Percentiles rank a stretch among this genome's conserved stretches.
Conservation (phyloP, 92 coral and sea anemone genomes). For the Muricea muricata region DNA sequence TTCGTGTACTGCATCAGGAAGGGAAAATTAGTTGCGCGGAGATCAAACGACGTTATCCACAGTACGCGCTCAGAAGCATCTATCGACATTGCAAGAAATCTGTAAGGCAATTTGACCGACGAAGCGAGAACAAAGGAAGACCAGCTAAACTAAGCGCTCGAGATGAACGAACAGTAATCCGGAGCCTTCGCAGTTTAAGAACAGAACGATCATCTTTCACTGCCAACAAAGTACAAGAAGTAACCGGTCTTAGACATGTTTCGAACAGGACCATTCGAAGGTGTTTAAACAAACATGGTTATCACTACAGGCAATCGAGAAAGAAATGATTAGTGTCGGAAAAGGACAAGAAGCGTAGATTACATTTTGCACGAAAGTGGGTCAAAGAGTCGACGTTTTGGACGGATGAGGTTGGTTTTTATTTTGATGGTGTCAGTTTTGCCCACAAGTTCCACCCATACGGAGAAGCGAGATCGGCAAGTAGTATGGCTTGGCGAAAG, state of each 20-base stretch:
- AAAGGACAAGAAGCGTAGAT: conserved; percentile 1
- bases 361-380: background rate
- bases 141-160: background rate
- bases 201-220: background rate
- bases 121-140: background rate
- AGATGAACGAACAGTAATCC: background rate
- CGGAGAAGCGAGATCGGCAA: too few relatives aligned
- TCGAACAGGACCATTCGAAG: conserved; percentile 3
- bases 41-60: conserved; percentile 1
- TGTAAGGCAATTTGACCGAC: background rate
- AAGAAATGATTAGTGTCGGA: conserved; percentile 3
- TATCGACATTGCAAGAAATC: background rate
- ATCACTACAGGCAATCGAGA: conserved; percentile 1
- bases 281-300: background rate
- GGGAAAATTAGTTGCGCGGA: too few relatives aligned
- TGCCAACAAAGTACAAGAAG: background rate
- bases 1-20: too few relatives aligned
- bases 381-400: conserved; percentile 2
- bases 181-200: background rate
- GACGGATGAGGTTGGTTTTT: too few relatives aligned
- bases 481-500: too few relatives aligned
- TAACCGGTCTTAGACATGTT: background rate
- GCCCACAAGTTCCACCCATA: too few relatives aligned
- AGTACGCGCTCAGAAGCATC: background rate
- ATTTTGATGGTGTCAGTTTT: too few relatives aligned